These are phyloP conservation scores for Scytalopus superciliaris DNA, from an alignment of 2,113 vertebrate genomes.

Conservation along the genomic window DNA sequence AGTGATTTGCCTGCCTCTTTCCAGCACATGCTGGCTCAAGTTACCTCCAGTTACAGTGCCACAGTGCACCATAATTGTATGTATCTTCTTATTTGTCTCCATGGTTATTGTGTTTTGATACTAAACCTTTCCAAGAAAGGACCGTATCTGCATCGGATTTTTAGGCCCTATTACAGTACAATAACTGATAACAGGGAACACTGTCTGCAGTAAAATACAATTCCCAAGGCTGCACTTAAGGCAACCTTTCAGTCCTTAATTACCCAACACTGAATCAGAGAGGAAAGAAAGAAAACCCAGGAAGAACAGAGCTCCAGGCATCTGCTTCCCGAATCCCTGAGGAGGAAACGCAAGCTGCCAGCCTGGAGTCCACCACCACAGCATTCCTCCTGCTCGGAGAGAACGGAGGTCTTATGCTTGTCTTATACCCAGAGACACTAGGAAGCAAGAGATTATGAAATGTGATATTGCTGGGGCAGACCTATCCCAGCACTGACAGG, in stretches of 20 bases:
- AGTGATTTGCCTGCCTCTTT: not conserved
- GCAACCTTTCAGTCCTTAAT: conserved; percentile 28
- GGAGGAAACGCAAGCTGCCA: not conserved
- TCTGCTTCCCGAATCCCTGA: not conserved
- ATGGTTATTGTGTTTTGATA: not conserved
- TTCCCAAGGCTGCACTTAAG: conserved; percentile 46
- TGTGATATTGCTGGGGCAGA: not conserved
- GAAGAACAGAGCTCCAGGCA: not conserved
- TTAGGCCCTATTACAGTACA: not conserved
- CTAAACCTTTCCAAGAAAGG: not conserved
- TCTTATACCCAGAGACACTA: not conserved
- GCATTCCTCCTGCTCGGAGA: not conserved
- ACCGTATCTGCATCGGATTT: not conserved
- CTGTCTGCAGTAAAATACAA: not conserved
- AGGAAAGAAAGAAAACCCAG: conserved; percentile 5
- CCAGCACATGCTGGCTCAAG: not conserved
- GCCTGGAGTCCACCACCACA: not conserved
- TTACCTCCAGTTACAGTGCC: not conserved
- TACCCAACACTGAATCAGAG: not conserved
- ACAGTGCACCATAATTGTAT: not conserved
- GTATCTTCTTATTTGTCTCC: not conserved
- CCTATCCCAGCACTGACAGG: not conserved
- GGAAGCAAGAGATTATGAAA: not conserved
- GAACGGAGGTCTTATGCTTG: rapidly evolving
- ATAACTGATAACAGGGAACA: not conserved